Base-by-base conservation (phyloP, 2,888 invertebrate genomes). In the Malthinus seriepunctatus region DNA sequence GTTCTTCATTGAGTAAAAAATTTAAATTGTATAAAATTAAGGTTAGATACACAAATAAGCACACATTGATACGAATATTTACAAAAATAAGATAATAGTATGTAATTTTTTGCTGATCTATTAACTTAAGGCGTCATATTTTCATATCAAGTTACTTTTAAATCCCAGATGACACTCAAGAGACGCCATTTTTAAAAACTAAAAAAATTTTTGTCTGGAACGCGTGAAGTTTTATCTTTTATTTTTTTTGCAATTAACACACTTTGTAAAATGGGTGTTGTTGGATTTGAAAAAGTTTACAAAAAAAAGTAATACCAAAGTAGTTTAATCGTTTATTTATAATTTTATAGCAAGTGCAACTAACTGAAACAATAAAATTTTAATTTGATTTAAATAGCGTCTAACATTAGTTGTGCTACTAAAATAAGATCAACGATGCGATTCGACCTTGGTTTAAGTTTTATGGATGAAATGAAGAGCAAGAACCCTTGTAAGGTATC, bases 51-150 rank as follows among this genome's bases (percentile, higher is more conserved):
- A 23, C 23, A 23, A 23, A 23, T 23, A 23, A 23, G 23, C 5
- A 23, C 23, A 23, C 23, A 23, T 23, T 23, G 46, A 38, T 60
- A 12, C 60, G 55, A 60, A 60, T 60, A 60, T 60, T 60, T 55
- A 55, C 55, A 31, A 56, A 42, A 49, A 55, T 23, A 55, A 60
- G 60, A 51, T 58, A 58, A 46, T 34, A 45, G 35, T 44, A 37
- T 56, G 37, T 56, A 50, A 56, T 50, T 56, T 52, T 56, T 50
- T 38, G 47, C 53, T 45, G 53, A 38, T 53, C 38, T 23, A 46
- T 46, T 50, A 56, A 50, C 56, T 54, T 44, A 44, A 48, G 46
- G 52, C 52, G 52, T 52, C 44, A 51, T 15, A 15, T 44, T 35
- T 52, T 52, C 14, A 38, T 46, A 52, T 52, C 52, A 35, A 37